These are phyloP conservation scores for Drosophila leonis DNA, from an alignment of 2,888 invertebrate genomes.

Conservation along the genomic window DNA sequence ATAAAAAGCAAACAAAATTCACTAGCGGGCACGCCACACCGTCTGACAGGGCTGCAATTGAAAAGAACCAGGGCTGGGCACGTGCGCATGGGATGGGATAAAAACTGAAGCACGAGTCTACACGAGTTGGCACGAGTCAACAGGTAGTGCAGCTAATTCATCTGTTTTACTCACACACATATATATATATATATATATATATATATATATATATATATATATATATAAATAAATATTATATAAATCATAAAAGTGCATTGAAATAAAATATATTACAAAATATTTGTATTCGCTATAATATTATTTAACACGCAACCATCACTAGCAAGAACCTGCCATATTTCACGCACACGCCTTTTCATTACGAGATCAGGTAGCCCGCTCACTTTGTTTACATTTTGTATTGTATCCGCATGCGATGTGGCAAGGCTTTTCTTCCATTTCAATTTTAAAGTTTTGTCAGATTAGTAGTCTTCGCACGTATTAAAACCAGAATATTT, in stretches of 20 bases:
- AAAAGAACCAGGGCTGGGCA: no score
- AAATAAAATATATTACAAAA: neutral
- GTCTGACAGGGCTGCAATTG: no score
- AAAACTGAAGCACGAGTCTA: no score
- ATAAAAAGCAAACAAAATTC: no score
- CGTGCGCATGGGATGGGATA: no score
- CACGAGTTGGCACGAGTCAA: no score
- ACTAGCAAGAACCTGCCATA: conserved; percentile 3
- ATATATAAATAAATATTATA: no score
- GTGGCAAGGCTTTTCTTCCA: neutral
- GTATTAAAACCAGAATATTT: neutral
- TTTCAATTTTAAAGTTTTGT: neutral
- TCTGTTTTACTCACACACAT: neutral
- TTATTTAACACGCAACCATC: neutral
- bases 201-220: no score
- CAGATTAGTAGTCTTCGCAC: conserved; percentile 16
- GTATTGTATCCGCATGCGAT: neutral
- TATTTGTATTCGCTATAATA: neutral
- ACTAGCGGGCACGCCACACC: no score
- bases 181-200: no score
- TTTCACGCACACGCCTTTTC: neutral
- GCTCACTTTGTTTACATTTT: conserved; percentile 43
- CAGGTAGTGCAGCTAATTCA: neutral
- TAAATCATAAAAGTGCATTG: no score
- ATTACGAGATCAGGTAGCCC: conserved; percentile 25